These are phyloP conservation scores for Periplaneta americana DNA, from an alignment of 1,140 invertebrate species.

Conservation along the genomic window DNA sequence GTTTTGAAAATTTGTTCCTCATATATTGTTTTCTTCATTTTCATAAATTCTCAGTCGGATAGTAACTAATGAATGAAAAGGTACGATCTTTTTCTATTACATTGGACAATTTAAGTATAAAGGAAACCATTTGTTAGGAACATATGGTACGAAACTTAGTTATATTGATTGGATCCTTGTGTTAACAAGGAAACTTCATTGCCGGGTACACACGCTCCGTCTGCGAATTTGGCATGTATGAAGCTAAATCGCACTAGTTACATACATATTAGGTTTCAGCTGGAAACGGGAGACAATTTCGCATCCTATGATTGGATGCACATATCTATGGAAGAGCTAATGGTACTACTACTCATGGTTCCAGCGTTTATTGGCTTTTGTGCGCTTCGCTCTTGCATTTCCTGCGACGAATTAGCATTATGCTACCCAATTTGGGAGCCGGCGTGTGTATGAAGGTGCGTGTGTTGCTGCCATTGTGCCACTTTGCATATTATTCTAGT, in stretches of 20 bases:
- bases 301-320: background rate
- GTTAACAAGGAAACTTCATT: background rate
- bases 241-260: background rate
- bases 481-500: background rate
- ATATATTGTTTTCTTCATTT: too few species aligned
- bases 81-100: too few species aligned
- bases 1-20: too few species aligned
- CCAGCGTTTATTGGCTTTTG: background rate
- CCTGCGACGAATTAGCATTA: background rate
- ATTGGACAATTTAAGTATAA: too few species aligned
- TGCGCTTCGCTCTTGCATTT: too few species aligned
- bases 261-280: background rate
- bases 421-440: background rate
- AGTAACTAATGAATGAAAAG: too few species aligned
- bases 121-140: too few species aligned
- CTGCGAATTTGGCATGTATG: background rate
- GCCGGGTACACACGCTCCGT: background rate
- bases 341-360: too few species aligned
- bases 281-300: background rate
- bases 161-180: background rate
- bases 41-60: too few species aligned
- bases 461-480: background rate
- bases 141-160: too few species aligned
- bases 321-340: background rate
- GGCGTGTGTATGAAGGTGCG: background rate